Percentiles rank a stretch among this genome's conserved stretches.
Evolutionary conservation across 1,140 invertebrate species (phyloP).

Genomic region (Drosophila ohnishii): DNA sequence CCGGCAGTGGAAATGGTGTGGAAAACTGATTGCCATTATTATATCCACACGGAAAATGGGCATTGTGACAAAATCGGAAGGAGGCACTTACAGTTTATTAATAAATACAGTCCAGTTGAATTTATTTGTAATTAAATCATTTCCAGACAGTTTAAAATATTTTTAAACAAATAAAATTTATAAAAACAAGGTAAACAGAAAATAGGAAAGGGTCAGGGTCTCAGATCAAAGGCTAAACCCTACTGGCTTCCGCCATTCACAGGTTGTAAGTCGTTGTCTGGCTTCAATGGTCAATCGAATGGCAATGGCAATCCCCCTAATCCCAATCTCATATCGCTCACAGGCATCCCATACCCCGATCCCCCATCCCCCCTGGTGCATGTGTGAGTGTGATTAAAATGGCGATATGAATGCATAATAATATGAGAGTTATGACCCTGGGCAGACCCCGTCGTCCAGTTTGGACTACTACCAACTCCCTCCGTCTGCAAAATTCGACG

Average conservation of each 20-base stretch:
- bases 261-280: constrained; percentile 21
- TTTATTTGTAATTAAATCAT: not conserved
- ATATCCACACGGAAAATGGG: constrained; percentile 10
- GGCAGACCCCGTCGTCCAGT: constrained; percentile 28
- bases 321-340: constrained; percentile 59
- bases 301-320: constrained; percentile 49
- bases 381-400: constrained; percentile 75
- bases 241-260: constrained; percentile 17
- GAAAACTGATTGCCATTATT: constrained; percentile 50
- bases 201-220: not conserved
- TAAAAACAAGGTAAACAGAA: not conserved
- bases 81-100: constrained; percentile 13
- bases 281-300: constrained; percentile 37
- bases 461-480: not conserved
- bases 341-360: constrained; percentile 6
- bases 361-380: constrained; percentile 7
- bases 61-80: too few species aligned
- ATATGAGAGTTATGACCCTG: constrained; percentile 69
- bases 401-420: constrained; percentile 80
- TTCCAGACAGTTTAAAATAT: too few species aligned
- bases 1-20: constrained; percentile 33
- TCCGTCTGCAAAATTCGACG: constrained; percentile 16
- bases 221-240: not conserved
- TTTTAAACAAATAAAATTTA: not conserved
- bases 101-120: not conserved